Conservation (phyloP, 2,888 invertebrate genomes). For the Acrobasis repandana region DNA sequence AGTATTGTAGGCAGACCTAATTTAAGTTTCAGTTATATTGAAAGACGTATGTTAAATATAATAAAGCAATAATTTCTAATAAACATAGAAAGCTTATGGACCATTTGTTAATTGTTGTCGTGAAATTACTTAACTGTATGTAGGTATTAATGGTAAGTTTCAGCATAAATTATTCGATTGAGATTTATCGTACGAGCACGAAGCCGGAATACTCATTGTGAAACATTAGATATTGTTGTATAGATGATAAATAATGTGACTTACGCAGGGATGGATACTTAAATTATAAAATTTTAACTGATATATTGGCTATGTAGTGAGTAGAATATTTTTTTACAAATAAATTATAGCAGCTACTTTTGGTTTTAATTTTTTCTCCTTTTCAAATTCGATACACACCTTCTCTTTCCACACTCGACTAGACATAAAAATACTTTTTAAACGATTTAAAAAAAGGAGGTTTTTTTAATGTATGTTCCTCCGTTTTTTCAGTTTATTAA, state of each 20-base stretch:
- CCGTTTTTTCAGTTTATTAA: too few relatives aligned
- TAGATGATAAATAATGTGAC: slow-evolving; percentile 83
- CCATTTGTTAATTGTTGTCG: slow-evolving; percentile 72
- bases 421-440: too few relatives aligned
- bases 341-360: slow-evolving; percentile 83
- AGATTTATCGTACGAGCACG: slow-evolving; percentile 56
- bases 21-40: slow-evolving; percentile 40
- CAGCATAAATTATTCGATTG: slow-evolving; percentile 80
- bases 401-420: too few relatives aligned
- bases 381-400: neutral
- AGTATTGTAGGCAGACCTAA: slow-evolving; percentile 45
- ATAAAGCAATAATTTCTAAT: slow-evolving; percentile 63
- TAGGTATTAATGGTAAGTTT: slow-evolving; percentile 68
- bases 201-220: slow-evolving; percentile 80
- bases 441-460: too few relatives aligned
- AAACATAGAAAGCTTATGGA: slow-evolving; percentile 66
- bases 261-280: slow-evolving; percentile 84
- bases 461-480: too few relatives aligned
- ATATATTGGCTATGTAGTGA: slow-evolving; percentile 86
- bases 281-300: slow-evolving; percentile 83
- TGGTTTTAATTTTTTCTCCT: slow-evolving; percentile 39
- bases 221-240: slow-evolving; percentile 80
- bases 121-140: slow-evolving; percentile 55
- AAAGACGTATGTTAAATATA: slow-evolving; percentile 47
- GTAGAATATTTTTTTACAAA: slow-evolving; percentile 89